Base-by-base conservation (phyloP, 2,888 invertebrate species). In the Hemistola chrysoprasaria region DNA sequence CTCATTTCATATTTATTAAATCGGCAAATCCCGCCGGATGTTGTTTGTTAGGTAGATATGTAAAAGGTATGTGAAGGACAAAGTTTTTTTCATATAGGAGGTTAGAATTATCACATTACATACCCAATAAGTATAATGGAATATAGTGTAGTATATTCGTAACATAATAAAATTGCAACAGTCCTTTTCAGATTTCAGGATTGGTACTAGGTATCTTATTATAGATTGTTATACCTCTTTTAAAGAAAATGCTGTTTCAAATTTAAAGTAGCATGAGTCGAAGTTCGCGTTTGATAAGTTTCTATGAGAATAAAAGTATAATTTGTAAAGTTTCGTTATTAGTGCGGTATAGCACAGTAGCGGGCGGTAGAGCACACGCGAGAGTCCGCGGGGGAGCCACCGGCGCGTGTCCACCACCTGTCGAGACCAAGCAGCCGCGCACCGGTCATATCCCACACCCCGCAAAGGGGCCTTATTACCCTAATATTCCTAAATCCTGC, bases 371-470 rank as follows among this genome's bases (percentile, higher is more conserved):
- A 2, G 21, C 65, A 68, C 59, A 60, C 31, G 63, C 51, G 59
- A 58, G 65, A 57, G 69, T 67, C 63, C 58, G n/a, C 26, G 27
- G 6, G 16, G 16, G 16, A 16, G 58, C 45, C 79, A 71, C 50
- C 64, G 63, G 73, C 70, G 76, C 85, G 85, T 78, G 80, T 67
- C 85, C 77, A 60, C 84, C 87, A 87, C 87, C 86, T 86, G 87
- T 78, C 71, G 56, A 60, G 45, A 57, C 71, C 68, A 72, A n/a
- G n/a, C 33, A 33, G 37, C 37, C 37, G 42, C 71, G 71, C 76
- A 69, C 63, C 75, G 65, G 60, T 59, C 64, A 66, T 62, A 59
- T 54, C 48, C 62, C 63, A 66, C 67, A 70, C 67, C 63, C 65
- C 65, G n/a, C n/a, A n/a, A n/a, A n/a, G n/a, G n/a, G 3, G 26